Conservation (phyloP, 2,888 invertebrate genomes). For the Ectobius pallidus region DNA sequence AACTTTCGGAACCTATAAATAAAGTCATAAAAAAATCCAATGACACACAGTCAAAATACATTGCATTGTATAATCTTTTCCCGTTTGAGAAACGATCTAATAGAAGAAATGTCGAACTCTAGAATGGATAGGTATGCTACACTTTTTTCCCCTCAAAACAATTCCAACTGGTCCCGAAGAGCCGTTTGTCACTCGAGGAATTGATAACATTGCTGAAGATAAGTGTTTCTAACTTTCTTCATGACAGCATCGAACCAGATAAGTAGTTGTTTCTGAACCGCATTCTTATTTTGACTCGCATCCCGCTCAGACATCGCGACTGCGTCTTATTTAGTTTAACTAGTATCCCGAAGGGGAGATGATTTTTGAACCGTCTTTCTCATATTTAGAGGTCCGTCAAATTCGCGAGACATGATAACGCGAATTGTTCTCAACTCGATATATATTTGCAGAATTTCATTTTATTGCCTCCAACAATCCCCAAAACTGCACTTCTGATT, state of each 20-base stretch:
- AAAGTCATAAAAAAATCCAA: conserved; percentile 12
- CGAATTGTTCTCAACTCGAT: too few species aligned
- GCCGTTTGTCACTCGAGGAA: conserved; percentile 33
- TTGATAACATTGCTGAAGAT: conserved; percentile 2
- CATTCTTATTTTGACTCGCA: not conserved
- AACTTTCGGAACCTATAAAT: conserved; percentile 17
- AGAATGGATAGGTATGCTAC: conserved; percentile 26
- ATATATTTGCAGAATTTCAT: too few species aligned
- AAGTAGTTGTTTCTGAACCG: not conserved
- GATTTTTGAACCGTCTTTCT: too few species aligned
- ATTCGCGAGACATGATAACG: too few species aligned
- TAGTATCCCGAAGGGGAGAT: too few species aligned
- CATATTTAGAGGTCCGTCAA: too few species aligned
- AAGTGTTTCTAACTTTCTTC: not conserved
- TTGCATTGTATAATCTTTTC: conserved; percentile 30
- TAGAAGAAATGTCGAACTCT: conserved; percentile 30
- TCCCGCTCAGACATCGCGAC: too few species aligned
- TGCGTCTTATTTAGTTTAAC: too few species aligned
- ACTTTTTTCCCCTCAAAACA: not conserved
- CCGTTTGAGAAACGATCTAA: conserved; percentile 35
- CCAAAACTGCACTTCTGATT: too few species aligned
- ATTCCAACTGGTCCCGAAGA: conserved; percentile 16
- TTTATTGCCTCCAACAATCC: too few species aligned
- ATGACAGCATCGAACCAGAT: not conserved
- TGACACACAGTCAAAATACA: conserved; percentile 27